Conservation (phyloP, 2,797 vertebrate species). For the Pitangus sulphuratus region DNA sequence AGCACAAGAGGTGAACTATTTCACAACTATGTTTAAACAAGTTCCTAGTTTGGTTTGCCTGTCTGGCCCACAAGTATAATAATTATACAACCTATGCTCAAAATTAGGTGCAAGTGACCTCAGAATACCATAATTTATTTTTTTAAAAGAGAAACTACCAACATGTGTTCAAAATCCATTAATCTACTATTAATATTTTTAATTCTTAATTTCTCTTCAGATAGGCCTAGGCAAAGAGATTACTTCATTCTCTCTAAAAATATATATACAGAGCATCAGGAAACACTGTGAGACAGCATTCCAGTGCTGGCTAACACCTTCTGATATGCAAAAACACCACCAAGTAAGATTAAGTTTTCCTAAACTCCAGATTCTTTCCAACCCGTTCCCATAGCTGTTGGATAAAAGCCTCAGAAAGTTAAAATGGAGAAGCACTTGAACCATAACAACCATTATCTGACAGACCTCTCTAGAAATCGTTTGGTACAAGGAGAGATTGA, state of each 20-base stretch:
- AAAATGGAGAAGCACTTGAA: not conserved
- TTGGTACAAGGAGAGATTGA: not conserved
- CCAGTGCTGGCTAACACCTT: not conserved
- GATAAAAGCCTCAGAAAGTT: conserved; percentile 5
- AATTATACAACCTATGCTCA: conserved; percentile 15
- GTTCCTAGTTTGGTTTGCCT: conserved; percentile 4
- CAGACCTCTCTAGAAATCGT: not conserved
- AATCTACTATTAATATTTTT: not conserved
- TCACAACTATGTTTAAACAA: conserved; percentile 56
- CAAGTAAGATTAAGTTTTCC: not conserved
- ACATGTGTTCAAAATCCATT: not conserved
- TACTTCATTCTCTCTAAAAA: not conserved
- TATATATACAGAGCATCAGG: not conserved
- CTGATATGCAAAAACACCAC: not conserved
- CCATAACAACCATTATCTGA: not conserved
- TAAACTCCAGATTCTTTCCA: conserved; percentile 1
- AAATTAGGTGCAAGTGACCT: not conserved
- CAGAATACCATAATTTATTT: not conserved
- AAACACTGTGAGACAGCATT: not conserved
- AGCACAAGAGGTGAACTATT: conserved; percentile 35
- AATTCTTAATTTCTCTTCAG: not conserved
- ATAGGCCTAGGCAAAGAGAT: not conserved
- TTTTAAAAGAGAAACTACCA: not conserved
- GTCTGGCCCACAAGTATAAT: conserved; percentile 3
- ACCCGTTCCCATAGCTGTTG: not conserved